These are phyloP conservation scores for Seriola dumerili DNA, from an alignment of 2,113 vertebrate species.

Conservation along the genomic window DNA sequence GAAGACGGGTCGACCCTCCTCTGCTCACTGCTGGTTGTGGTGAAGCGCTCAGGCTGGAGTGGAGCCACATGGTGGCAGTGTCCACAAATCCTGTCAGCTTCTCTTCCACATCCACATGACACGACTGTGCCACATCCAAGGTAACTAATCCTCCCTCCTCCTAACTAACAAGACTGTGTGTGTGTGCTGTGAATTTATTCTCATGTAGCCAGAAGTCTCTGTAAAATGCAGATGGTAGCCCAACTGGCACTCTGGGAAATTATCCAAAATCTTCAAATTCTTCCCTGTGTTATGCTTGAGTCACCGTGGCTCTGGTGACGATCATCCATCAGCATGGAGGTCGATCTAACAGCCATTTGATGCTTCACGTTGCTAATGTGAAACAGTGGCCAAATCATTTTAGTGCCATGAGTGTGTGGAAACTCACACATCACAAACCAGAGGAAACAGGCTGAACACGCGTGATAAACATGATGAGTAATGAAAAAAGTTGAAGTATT, in stretches of 20 bases:
- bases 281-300: slow-evolving; percentile 25
- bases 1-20: neutral
- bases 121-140: neutral
- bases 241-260: neutral
- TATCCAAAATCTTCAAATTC: slow-evolving; percentile 21
- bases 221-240: slow-evolving; percentile 2
- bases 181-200: neutral
- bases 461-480: neutral
- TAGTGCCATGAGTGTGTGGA: slow-evolving; percentile 69
- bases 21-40: neutral
- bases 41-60: neutral
- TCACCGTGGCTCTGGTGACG: slow-evolving; percentile 36
- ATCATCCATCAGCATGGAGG: slow-evolving; percentile 26
- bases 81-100: slow-evolving; percentile 53
- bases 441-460: slow-evolving; percentile 73
- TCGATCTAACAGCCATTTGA: slow-evolving; percentile 81
- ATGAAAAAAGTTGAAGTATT: neutral
- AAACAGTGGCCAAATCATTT: slow-evolving; percentile 75
- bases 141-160: neutral
- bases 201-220: neutral
- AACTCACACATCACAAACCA: slow-evolving; percentile 71
- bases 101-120: neutral
- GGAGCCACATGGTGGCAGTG: slow-evolving; percentile 75
- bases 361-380: slow-evolving; percentile 86
- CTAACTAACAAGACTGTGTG: neutral